Evolutionary conservation across 2,113 vertebrate species (phyloP), one percentile per base, ranked within the genome.

Genomic region (Argyrosomus japonicus): DNA sequence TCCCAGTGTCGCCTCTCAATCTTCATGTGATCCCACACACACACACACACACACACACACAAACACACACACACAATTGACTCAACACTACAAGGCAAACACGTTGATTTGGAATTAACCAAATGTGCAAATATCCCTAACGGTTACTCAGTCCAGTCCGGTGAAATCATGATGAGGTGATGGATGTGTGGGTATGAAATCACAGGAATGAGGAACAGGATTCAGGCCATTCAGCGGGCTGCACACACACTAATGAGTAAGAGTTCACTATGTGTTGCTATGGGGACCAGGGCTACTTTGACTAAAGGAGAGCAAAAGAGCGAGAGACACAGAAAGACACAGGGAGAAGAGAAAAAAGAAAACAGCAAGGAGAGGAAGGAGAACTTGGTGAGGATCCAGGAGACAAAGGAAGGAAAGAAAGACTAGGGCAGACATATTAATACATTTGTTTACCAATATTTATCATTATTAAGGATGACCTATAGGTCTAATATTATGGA

Each of bases 261-360:
- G 92, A 93, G 90, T 92, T 94, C 87, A 91, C 84, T 60, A 90
- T 88, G 88, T 88, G 93, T 94, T 94, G 93, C 93, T 92, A 94
- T 95, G 92, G 94, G 90, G 92, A 95, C 91, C 87, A 82, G 88
- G 82, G 89, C 89, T 93, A 88, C 88, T 92, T 93, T 92, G 84
- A 91, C 89, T 91, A 90, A 91, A 87, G 84, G 85, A 81, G 75
- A 82, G 91, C 77, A 87, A 92, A 91, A 89, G 86, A 89, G 89
- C 65, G 60, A 84, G 77, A 89, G 83, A 90, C 76, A 81, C 82
- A 75, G 79, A 85, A 78, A 90, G 68, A 88, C 65, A 81, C 68
- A 65, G 63, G 40, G 77, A 87, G 58, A 68, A 27, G 63, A 68
- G 67, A 57, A 60, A 51, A 76, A 80, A 23, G 62, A 56, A 77